These are phyloP conservation scores for Temnothorax nylanderi DNA, from an alignment of 1,140 invertebrate genomes.

Conservation along the genomic window DNA sequence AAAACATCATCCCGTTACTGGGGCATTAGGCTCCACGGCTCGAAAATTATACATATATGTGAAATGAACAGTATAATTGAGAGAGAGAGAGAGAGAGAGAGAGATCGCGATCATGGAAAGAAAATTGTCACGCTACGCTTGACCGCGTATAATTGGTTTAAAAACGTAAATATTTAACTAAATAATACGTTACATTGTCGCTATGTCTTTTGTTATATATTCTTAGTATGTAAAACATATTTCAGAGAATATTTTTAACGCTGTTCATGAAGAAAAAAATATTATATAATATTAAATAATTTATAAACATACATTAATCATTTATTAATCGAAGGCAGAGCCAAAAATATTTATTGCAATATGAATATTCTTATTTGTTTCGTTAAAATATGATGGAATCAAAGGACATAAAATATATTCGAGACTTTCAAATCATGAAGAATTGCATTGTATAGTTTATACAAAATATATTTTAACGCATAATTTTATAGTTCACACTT, in stretches of 20 bases:
- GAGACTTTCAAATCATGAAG: not conserved
- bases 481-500: not conserved
- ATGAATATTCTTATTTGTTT: not conserved
- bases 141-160: not conserved
- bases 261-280: too few relatives aligned
- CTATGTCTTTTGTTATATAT: too few relatives aligned
- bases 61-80: too few relatives aligned
- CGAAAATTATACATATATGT: not conserved
- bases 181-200: not conserved
- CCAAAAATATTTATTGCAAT: too few relatives aligned
- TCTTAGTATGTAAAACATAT: too few relatives aligned
- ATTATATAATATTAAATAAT: not conserved
- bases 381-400: not conserved
- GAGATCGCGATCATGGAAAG: not conserved
- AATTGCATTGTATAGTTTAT: not conserved
- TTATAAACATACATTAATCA: not conserved
- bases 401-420: not conserved
- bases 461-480: not conserved
- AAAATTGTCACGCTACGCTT: not conserved
- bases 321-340: not conserved
- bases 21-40: slow-evolving; percentile 67
- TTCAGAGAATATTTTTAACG: too few relatives aligned
- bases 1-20: slow-evolving; percentile 76
- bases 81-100: too few relatives aligned
- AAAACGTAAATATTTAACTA: not conserved